Evolutionary conservation across 2,797 vertebrate genomes (phyloP).

Genomic region (Enteromius anoplus): DNA sequence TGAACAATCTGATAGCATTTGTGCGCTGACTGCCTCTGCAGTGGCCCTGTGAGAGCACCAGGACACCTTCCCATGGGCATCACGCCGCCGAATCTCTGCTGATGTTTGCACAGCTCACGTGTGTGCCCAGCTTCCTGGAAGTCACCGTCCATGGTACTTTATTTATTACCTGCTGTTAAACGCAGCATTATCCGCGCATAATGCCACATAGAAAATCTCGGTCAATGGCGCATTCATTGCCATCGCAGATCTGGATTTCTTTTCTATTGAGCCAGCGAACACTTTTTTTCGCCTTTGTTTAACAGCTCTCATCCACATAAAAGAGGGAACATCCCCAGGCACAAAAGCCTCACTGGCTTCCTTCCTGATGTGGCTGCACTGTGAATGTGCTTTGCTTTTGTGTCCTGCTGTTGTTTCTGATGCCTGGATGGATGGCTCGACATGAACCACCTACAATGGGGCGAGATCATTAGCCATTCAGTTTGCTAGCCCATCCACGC

Average conservation of each 20-base stretch:
- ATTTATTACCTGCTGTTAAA: slow-evolving; percentile 39
- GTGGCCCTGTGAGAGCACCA: slow-evolving; percentile 36
- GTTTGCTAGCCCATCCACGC: slow-evolving; percentile 66
- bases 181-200: slow-evolving; percentile 2
- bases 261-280: background rate
- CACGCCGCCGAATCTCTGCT: slow-evolving; percentile 11
- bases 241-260: slow-evolving; percentile 27
- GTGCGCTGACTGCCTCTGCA: slow-evolving; percentile 37
- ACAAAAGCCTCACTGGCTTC: slow-evolving; percentile 39
- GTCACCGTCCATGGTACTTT: background rate
- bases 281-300: slow-evolving; percentile 19
- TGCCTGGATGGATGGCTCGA: slow-evolving; percentile 60
- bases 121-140: background rate
- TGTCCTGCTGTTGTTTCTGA: slow-evolving; percentile 64
- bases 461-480: slow-evolving; percentile 70
- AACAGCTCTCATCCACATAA: slow-evolving; percentile 37
- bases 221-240: slow-evolving; percentile 21
- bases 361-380: slow-evolving; percentile 34
- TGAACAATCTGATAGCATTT: slow-evolving; percentile 42
- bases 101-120: slow-evolving; percentile 23
- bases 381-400: slow-evolving; percentile 45
- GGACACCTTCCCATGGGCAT: slow-evolving; percentile 47
- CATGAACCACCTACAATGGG: slow-evolving; percentile 73
- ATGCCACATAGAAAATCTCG: slow-evolving; percentile 23
- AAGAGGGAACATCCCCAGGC: slow-evolving; percentile 31